phyloP scores from a whole-genome alignment of 2,888 invertebrate genomes.

The Sialis fuliginosa region DNA sequence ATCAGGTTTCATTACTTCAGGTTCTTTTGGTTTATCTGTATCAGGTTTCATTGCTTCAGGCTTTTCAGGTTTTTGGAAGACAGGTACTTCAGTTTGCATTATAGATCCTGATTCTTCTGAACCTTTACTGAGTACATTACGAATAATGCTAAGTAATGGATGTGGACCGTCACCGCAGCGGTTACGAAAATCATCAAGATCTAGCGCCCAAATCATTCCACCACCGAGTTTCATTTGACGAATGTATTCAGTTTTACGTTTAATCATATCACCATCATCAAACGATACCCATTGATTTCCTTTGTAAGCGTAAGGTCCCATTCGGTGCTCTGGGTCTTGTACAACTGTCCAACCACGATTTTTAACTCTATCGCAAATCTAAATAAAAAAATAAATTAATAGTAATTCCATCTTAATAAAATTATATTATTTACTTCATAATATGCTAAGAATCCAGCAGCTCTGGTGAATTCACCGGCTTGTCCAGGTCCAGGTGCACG shows the following conservation, averaged over 20 bases:
- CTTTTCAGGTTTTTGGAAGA: conserved; percentile 10
- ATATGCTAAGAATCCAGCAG: conserved; percentile 73
- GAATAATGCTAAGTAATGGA: conserved; percentile 63
- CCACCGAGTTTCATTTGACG: conserved; percentile 62
- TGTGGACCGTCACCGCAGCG: conserved; percentile 65
- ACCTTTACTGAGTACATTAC: conserved; percentile 42
- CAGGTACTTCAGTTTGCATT: conserved; percentile 4
- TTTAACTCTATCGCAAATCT: conserved; percentile 69
- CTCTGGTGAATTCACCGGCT: conserved; percentile 70
- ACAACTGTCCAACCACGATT: conserved; percentile 66
- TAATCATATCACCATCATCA: conserved; percentile 66
- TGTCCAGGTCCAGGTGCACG: conserved; percentile 61
- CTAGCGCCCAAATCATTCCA: conserved; percentile 83
- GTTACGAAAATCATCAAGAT: conserved; percentile 72
- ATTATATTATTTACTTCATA: conserved; percentile 44
- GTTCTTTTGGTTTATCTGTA: background rate
- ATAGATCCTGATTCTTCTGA: conserved; percentile 4
- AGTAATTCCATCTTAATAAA: background rate
- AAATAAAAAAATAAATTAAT: conserved; percentile 10
- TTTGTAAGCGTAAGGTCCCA: conserved; percentile 79
- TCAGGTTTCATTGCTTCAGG: background rate
- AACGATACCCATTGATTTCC: conserved; percentile 85
- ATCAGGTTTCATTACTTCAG: background rate
- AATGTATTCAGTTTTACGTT: conserved; percentile 61
- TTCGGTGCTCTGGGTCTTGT: conserved; percentile 53